Base-by-base conservation (phyloP, 1,140 invertebrate genomes). In the Drosophila repletoides region DNA sequence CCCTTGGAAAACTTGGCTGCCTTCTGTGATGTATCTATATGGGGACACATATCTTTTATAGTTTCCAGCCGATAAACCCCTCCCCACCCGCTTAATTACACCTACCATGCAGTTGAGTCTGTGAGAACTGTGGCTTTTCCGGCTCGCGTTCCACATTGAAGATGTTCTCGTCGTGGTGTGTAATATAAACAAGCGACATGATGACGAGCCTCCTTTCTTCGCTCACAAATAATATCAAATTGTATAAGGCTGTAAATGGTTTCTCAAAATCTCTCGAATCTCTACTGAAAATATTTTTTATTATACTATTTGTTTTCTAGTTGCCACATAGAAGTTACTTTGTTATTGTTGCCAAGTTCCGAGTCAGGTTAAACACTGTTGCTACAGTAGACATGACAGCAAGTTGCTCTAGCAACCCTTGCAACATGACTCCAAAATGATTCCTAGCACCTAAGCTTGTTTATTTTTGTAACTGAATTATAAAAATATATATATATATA, bases 121-220 rank as follows among this genome's bases (percentile, higher is more conserved):
- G 22, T 6, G 22, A 33, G 5, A 49, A 10, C 9, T 45, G 21
- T 7, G 40, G 36, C 28, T 28, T 21, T 72, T 84, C 53, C 64
- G 66, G 49, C 59, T 56, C 40, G 15, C 89, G 86, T 12, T 89
- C 91, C 21, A 91, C 75, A 55, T 90, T 79, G 29, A 91, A 87
- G 53, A 92, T 91, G 26, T 89, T 91, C 79, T 92, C 91, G 71
- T 91, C 73, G 58, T 92, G 91, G 43, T 91, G 63, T 5, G 90
- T 91, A 43, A 92, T 91, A 24, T 90, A 88, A 15, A 92, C 89
- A 22, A 92, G 61, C 36, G 91, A 91, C 91, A 92, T 92, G 36
- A 10, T 41, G n/a, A n/a, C 21, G 29, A 26, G 2, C 38, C 12
- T 38, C 9, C 7, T 40, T 34, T 6, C 12, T 21, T 5, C n/a